Evolutionary conservation across 2,888 invertebrate species (phyloP).

Genomic region (Argyra leucocephala): DNA sequence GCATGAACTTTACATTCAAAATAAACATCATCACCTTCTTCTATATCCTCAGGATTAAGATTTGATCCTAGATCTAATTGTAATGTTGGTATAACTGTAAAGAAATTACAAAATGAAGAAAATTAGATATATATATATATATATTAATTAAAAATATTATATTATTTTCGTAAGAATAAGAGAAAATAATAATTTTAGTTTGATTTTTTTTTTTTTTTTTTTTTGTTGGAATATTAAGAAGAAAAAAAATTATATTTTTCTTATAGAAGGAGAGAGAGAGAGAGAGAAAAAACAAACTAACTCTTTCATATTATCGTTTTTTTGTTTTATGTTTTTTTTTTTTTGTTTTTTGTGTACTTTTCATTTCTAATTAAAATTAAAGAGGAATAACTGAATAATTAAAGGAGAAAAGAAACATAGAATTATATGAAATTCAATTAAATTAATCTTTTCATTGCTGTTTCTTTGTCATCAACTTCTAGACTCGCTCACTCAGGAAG

Average conservation of each 20-base stretch:
- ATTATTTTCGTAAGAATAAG: too few species aligned
- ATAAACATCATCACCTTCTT: constrained; percentile 71
- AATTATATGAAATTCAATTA: neutral
- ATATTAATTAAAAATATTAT: too few species aligned
- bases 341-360: neutral
- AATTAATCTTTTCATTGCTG: neutral
- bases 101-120: constrained; percentile 18
- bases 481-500: too few species aligned
- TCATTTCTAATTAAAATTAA: neutral
- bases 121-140: neutral
- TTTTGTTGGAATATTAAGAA: too few species aligned
- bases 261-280: too few species aligned
- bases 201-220: too few species aligned
- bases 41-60: constrained; percentile 68
- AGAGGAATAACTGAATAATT: neutral
- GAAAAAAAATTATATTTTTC: too few species aligned
- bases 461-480: too few species aligned
- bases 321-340: too few species aligned
- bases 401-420: neutral
- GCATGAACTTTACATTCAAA: constrained; percentile 71
- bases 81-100: constrained; percentile 58
- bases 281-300: too few species aligned
- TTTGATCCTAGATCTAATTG: constrained; percentile 62
- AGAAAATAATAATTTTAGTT: too few species aligned
- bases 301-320: too few species aligned